Evolutionary conservation across 2,888 invertebrate genomes (phyloP).

Genomic region (Chymomyza procnemis): DNA sequence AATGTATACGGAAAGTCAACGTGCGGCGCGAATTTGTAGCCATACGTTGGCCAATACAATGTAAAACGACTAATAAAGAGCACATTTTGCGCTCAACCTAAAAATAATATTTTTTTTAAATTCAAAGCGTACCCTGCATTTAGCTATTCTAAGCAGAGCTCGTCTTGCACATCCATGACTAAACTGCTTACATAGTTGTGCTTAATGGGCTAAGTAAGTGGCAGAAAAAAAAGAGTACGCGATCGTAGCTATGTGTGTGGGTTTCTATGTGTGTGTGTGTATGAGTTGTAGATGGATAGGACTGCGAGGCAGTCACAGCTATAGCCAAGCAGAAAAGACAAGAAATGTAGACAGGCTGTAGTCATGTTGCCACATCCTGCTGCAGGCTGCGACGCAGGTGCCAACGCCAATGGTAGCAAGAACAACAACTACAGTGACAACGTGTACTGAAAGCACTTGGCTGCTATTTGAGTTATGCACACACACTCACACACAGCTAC

Average conservation of each 20-base stretch:
- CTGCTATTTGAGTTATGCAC: conserved; percentile 47
- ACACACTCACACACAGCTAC: conserved; percentile 6
- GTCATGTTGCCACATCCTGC: conserved; percentile 57
- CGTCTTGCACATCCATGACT: conserved; percentile 12
- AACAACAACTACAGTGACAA: conserved; percentile 13
- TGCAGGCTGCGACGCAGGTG: conserved; percentile 61
- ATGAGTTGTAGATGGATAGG: conserved; percentile 6
- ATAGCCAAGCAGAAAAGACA: conserved; percentile 39
- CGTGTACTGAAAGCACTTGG: conserved; percentile 41
- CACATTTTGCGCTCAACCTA: no score
- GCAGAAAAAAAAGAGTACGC: conserved; percentile 54
- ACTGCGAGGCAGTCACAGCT: conserved; percentile 14
- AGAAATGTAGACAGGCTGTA: conserved; percentile 68
- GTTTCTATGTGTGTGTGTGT: conserved; percentile 4
- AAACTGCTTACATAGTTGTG: conserved; percentile 21
- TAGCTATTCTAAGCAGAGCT: conserved; percentile 11
- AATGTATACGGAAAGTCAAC: no score
- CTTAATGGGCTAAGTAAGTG: conserved; percentile 65
- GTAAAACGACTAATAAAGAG: no score
- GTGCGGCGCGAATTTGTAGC: no score
- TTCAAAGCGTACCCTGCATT: neutral
- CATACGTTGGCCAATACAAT: no score
- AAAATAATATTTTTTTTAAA: neutral
- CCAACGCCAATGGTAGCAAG: conserved; percentile 42
- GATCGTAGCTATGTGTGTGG: conserved; percentile 9